Evolutionary conservation across 2,888 invertebrate genomes (phyloP).

Genomic region (Lordiphosa andalusiaca): DNA sequence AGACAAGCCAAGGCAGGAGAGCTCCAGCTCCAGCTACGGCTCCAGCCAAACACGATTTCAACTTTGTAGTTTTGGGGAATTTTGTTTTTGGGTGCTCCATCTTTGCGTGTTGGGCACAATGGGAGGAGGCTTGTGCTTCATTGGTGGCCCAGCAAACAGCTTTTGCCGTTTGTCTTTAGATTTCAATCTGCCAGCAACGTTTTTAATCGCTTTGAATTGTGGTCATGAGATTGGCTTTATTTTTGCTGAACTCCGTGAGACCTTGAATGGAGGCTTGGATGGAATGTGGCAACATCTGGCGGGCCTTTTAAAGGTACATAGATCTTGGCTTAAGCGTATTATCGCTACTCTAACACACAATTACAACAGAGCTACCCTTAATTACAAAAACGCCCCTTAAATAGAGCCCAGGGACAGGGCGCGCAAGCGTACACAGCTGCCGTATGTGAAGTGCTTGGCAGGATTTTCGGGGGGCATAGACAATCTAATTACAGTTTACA

Average conservation of each 20-base stretch:
- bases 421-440: conserved; percentile 36
- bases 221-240: conserved; percentile 10
- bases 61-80: conserved; percentile 12
- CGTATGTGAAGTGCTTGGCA: conserved; percentile 25
- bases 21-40: not conserved
- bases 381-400: conserved; percentile 47
- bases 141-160: conserved; percentile 12
- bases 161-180: conserved; percentile 38
- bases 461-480: conserved; percentile 54
- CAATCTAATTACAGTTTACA: conserved; percentile 63
- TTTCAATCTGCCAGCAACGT: conserved; percentile 60
- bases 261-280: conserved; percentile 45
- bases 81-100: conserved; percentile 7
- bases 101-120: conserved; percentile 19
- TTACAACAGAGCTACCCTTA: conserved; percentile 51
- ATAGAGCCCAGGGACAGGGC: conserved; percentile 32
- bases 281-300: conserved; percentile 42
- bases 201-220: conserved; percentile 47
- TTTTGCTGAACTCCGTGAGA: conserved; percentile 31
- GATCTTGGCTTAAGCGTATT: conserved; percentile 57
- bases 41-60: conserved; percentile 46
- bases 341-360: conserved; percentile 43
- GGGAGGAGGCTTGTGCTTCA: conserved; percentile 21
- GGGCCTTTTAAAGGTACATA: conserved; percentile 16
- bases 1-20: conserved; percentile 27